Evolutionary conservation across 2,797 vertebrate genomes (phyloP).

Genomic region (Rhabdomys pumilio): DNA sequence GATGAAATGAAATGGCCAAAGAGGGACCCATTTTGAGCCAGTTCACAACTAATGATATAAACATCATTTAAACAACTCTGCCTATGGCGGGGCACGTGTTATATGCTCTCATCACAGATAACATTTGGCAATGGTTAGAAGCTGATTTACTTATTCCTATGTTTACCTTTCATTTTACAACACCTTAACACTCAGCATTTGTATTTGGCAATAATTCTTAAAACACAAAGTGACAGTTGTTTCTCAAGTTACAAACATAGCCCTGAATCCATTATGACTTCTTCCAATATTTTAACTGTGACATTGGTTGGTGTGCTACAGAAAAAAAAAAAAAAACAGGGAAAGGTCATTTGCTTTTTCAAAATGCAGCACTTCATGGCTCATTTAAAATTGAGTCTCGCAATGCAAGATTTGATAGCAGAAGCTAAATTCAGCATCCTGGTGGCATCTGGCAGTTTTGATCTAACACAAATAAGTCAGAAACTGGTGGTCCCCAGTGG

Average conservation of each 20-base stretch:
- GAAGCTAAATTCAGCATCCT: constrained; percentile 70
- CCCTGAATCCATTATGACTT: constrained; percentile 68
- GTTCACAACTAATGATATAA: constrained; percentile 58
- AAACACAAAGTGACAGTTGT: constrained; percentile 78
- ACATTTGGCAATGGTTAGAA: constrained; percentile 64
- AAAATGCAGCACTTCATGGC: constrained; percentile 77
- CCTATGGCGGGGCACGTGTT: background rate
- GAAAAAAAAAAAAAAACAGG: constrained; percentile 53
- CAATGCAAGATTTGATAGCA: constrained; percentile 81
- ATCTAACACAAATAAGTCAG: constrained; percentile 72
- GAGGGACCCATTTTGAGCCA: constrained; percentile 60
- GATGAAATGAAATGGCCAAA: constrained; percentile 29
- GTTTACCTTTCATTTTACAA: constrained; percentile 76
- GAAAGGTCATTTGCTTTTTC: constrained; percentile 73
- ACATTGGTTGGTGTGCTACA: constrained; percentile 63
- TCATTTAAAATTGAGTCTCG: constrained; percentile 83
- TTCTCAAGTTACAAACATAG: constrained; percentile 80
- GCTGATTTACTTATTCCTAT: constrained; percentile 57
- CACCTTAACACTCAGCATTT: constrained; percentile 74
- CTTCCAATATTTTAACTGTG: constrained; percentile 73
- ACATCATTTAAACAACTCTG: constrained; percentile 66
- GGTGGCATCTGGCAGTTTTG: constrained; percentile 81
- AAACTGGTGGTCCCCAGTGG: constrained; percentile 45
- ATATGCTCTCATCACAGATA: constrained; percentile 50
- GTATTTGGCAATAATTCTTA: constrained; percentile 75